Percentiles rank a stretch among this genome's conserved stretches.
phyloP scores from a whole-genome alignment of 2,888 invertebrate species.

The Subacronicta megacephala region DNA sequence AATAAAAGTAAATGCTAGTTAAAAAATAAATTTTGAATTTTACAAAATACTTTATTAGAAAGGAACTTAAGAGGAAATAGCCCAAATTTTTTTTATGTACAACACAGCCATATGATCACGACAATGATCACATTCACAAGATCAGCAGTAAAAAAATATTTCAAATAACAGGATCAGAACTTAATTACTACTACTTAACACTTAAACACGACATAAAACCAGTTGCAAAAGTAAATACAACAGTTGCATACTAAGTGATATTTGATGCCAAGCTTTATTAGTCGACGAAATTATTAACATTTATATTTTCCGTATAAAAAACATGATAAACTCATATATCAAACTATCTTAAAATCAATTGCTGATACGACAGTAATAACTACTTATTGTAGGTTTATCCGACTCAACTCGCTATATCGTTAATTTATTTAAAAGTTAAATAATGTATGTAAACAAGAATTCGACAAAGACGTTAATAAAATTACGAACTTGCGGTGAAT shows the following conservation, averaged over 20 bases:
- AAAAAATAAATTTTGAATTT: constrained; percentile 46
- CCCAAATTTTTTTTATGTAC: constrained; percentile 23
- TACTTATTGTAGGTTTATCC: no score
- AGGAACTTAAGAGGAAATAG: constrained; percentile 43
- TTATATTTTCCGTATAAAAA: constrained; percentile 2
- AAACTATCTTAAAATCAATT: neutral
- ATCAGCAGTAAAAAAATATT: constrained; percentile 17
- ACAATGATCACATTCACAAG: constrained; percentile 24
- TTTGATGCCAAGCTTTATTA: neutral
- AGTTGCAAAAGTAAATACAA: constrained; percentile 20
- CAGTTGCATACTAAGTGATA: neutral
- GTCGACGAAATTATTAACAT: neutral
- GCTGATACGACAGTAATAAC: no score
- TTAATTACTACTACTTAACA: constrained; percentile 4
- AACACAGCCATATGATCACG: constrained; percentile 51
- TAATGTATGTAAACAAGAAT: no score
- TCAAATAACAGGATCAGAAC: neutral
- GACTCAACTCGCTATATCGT: no score
- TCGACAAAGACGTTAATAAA: no score
- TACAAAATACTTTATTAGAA: constrained; percentile 26
- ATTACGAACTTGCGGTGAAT: no score
- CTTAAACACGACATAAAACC: constrained; percentile 5
- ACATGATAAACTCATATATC: neutral
- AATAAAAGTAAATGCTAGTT: constrained; percentile 48
- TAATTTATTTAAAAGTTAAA: no score